These are phyloP conservation scores for Lepidostoma basale DNA, from an alignment of 1,140 invertebrate species.

Conservation along the genomic window DNA sequence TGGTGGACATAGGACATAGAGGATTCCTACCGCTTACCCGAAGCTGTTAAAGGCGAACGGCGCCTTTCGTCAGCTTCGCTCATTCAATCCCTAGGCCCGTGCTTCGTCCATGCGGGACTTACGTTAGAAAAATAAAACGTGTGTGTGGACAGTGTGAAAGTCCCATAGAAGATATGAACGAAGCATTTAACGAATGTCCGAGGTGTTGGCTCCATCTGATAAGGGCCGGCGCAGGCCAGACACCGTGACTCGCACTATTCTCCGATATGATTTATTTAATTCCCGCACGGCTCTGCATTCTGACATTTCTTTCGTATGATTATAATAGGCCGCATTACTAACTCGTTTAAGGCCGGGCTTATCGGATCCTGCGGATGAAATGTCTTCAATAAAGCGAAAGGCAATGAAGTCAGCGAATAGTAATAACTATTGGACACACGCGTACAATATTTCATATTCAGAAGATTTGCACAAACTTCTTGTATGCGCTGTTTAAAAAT, in stretches of 20 bases:
- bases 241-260: constrained; percentile 41
- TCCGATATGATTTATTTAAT: constrained; percentile 44
- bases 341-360: constrained; percentile 32
- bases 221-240: neutral
- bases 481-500: too few species aligned
- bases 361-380: constrained; percentile 34
- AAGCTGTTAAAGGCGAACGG: too few species aligned
- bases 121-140: too few species aligned
- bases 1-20: too few species aligned
- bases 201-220: neutral
- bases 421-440: neutral
- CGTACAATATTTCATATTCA: too few species aligned
- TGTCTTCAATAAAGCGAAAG: constrained; percentile 21
- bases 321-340: constrained; percentile 38
- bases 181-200: neutral
- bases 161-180: too few species aligned
- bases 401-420: neutral
- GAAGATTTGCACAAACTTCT: too few species aligned
- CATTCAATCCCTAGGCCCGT: too few species aligned
- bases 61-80: too few species aligned
- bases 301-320: constrained; percentile 43
- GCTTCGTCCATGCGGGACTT: too few species aligned
- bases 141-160: too few species aligned
- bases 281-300: constrained; percentile 38
- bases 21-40: too few species aligned